phyloP scores from a whole-genome alignment of 1,140 invertebrate genomes.

The Danaus melanippus region DNA sequence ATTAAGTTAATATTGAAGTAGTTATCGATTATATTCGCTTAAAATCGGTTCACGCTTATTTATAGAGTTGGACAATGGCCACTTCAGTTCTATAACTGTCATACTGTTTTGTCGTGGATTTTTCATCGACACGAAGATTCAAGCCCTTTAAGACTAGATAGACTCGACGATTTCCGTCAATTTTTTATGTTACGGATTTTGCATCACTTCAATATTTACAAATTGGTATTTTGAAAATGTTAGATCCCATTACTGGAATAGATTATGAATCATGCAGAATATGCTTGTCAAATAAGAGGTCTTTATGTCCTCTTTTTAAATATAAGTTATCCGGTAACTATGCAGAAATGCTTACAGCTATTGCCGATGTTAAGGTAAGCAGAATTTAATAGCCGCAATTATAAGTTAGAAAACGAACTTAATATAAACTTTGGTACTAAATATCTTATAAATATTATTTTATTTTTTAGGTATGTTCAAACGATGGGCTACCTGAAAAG shows the following conservation, averaged over 20 bases:
- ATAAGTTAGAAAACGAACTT: not conserved
- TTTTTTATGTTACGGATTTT: constrained; percentile 24
- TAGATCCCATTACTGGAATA: constrained; percentile 31
- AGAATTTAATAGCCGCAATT: constrained; percentile 1
- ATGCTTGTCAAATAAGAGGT: constrained; percentile 57
- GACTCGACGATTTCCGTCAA: not conserved
- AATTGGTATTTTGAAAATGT: constrained; percentile 37
- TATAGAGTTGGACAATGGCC: too few relatives aligned
- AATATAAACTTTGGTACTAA: not conserved
- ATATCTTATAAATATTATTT: constrained; percentile 5
- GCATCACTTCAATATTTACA: constrained; percentile 27
- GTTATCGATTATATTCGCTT: too few relatives aligned
- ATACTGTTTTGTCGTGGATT: not conserved
- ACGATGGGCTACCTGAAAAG: constrained; percentile 62
- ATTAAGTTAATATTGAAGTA: too few relatives aligned
- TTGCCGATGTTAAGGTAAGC: constrained; percentile 60
- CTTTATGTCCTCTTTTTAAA: constrained; percentile 59
- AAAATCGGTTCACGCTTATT: too few relatives aligned
- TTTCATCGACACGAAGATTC: too few relatives aligned
- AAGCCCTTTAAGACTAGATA: too few relatives aligned
- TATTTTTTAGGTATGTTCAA: constrained; percentile 44
- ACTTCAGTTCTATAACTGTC: constrained; percentile 3
- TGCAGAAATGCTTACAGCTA: constrained; percentile 65
- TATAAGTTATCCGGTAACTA: constrained; percentile 66
- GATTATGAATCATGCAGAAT: constrained; percentile 57